Evolutionary conservation across 2,888 invertebrate species (phyloP).

Genomic region (Melanostoma mellinum): DNA sequence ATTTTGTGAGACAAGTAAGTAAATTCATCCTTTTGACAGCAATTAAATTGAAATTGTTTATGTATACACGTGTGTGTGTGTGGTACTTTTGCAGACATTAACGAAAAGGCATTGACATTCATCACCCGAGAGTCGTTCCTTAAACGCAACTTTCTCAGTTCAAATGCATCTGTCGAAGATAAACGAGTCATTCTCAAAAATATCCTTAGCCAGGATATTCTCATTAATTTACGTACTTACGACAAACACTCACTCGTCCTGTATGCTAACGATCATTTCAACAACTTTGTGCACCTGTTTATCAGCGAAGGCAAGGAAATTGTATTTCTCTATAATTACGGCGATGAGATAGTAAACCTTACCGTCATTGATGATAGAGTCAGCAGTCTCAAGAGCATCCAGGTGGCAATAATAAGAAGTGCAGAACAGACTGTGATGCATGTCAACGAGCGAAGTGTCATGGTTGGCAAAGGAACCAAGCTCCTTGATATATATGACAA

Average conservation of each 20-base stretch:
- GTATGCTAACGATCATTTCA: constrained; percentile 95
- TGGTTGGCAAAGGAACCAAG: constrained; percentile 87
- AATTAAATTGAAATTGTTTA: constrained; percentile 63
- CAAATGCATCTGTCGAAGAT: constrained; percentile 84
- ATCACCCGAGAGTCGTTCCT: constrained; percentile 90
- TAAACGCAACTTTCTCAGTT: constrained; percentile 89
- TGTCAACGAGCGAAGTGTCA: constrained; percentile 90
- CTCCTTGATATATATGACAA: constrained; percentile 90
- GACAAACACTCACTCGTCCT: constrained; percentile 91
- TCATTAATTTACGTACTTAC: constrained; percentile 95
- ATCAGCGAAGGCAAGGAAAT: constrained; percentile 90
- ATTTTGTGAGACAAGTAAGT: constrained; percentile 95
- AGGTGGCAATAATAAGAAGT: constrained; percentile 91
- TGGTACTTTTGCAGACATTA: constrained; percentile 87
- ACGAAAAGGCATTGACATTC: constrained; percentile 94
- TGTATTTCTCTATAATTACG: constrained; percentile 92
- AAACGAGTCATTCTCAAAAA: constrained; percentile 85
- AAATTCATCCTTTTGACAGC: constrained; percentile 64
- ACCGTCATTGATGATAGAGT: constrained; percentile 89
- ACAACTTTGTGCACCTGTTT: constrained; percentile 95
- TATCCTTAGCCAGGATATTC: constrained; percentile 90
- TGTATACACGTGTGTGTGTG: constrained; percentile 15
- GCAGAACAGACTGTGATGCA: constrained; percentile 89
- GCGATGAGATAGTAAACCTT: constrained; percentile 90
- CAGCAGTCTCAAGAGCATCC: constrained; percentile 92